Conservation (phyloP, 2,888 invertebrate genomes). For the Drosophila diplacantha region DNA sequence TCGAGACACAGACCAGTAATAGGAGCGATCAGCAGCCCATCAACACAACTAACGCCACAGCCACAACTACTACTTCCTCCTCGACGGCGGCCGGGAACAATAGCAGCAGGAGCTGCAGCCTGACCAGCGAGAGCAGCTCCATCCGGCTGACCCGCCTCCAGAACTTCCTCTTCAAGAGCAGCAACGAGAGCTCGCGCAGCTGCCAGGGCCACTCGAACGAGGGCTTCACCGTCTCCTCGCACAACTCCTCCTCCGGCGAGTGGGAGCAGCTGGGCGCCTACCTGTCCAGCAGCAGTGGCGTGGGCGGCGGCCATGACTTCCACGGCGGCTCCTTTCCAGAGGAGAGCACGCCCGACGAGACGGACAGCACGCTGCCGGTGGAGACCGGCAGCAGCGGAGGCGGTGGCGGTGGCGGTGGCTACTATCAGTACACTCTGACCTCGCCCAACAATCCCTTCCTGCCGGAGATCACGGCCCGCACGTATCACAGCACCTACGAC, state of each 20-base stretch:
- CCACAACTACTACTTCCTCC: constrained; percentile 4
- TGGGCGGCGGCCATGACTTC: constrained; percentile 49
- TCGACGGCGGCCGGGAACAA: constrained; percentile 32
- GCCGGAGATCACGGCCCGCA: constrained; percentile 76
- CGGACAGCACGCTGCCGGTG: constrained; percentile 45
- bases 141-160: constrained; percentile 72
- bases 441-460: constrained; percentile 77
- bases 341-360: constrained; percentile 46
- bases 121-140: constrained; percentile 73
- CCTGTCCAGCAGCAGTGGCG: constrained; percentile 45
- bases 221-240: constrained; percentile 73
- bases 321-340: constrained; percentile 58
- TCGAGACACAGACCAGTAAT: constrained; percentile 56
- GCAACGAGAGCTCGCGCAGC: constrained; percentile 72
- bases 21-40: constrained; percentile 48
- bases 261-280: constrained; percentile 68
- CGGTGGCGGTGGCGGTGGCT: constrained; percentile 55
- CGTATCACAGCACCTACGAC: constrained; percentile 73
- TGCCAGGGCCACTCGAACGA: constrained; percentile 74
- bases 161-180: constrained; percentile 76
- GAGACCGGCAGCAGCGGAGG: constrained; percentile 55
- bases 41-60: constrained; percentile 7
- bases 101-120: constrained; percentile 71
- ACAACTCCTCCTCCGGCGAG: constrained; percentile 74
- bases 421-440: constrained; percentile 75